These are phyloP conservation scores for Lasioglossum malachurum DNA, from an alignment of 2,888 invertebrate species.

Conservation along the genomic window DNA sequence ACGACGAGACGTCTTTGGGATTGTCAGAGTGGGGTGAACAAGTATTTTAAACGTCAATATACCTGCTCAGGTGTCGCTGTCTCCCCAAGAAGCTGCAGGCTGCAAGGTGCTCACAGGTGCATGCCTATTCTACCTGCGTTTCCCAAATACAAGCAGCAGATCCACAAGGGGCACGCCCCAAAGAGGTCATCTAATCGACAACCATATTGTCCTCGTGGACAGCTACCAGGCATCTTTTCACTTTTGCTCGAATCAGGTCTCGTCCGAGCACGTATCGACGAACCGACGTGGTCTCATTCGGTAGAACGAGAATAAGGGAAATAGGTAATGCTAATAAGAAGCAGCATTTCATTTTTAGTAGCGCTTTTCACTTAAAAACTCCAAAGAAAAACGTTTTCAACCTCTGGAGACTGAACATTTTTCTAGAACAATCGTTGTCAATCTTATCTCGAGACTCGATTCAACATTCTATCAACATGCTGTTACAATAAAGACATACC, in stretches of 20 bases:
- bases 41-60: background rate
- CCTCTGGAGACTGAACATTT: background rate
- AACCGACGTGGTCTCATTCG: slow-evolving; percentile 32
- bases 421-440: background rate
- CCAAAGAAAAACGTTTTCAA: background rate
- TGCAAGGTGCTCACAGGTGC: slow-evolving; percentile 60
- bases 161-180: slow-evolving; percentile 53
- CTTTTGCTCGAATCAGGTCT: slow-evolving; percentile 55
- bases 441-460: background rate
- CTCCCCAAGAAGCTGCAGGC: background rate
- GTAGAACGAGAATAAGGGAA: slow-evolving; percentile 47
- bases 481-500: background rate
- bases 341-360: background rate
- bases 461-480: background rate
- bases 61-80: slow-evolving; percentile 1
- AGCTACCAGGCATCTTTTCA: slow-evolving; percentile 45
- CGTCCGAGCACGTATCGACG: slow-evolving; percentile 35
- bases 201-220: slow-evolving; percentile 73
- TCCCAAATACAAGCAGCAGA: slow-evolving; percentile 51
- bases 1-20: background rate
- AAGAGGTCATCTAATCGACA: slow-evolving; percentile 76
- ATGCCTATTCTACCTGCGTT: slow-evolving; percentile 40
- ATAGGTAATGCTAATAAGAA: slow-evolving; percentile 44
- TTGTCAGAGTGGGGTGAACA: background rate
- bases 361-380: background rate